Conservation (phyloP, 2,797 vertebrate genomes). For the Lerista edwardsae region DNA sequence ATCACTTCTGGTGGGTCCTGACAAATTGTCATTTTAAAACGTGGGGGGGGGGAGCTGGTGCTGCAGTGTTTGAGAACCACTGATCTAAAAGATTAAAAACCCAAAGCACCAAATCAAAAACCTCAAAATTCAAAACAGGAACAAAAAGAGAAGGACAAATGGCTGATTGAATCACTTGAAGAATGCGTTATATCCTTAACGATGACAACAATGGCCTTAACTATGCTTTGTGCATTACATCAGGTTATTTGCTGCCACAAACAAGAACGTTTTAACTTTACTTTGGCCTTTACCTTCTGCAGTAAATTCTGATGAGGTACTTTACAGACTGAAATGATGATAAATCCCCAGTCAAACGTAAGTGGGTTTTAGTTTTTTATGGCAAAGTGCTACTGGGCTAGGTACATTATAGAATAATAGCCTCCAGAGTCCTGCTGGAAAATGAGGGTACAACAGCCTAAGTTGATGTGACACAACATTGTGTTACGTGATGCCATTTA, state of each 20-base stretch:
- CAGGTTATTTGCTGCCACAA: neutral
- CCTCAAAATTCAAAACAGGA: rapidly evolving
- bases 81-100: too few relatives aligned
- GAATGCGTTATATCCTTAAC: neutral
- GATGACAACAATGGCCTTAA: neutral
- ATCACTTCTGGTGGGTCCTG: too few relatives aligned
- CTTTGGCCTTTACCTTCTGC: neutral
- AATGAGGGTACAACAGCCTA: conserved; percentile 1
- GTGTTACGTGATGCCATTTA: conserved; percentile 14
- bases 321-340: conserved; percentile 33
- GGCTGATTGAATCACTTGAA: neutral
- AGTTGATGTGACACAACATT: neutral
- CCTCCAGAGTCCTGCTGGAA: neutral
- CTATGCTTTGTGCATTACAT: conserved; percentile 25
- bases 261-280: neutral
- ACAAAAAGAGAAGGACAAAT: neutral
- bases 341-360: conserved; percentile 25
- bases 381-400: neutral
- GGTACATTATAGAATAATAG: neutral
- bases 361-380: conserved; percentile 5
- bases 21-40: too few relatives aligned
- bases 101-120: neutral
- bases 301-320: conserved; percentile 10
- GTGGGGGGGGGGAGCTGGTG: too few relatives aligned
- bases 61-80: too few relatives aligned